A percentile compares a stretch with the other conserved stretches of the same genome.
Evolutionary conservation across 2,888 invertebrate species (phyloP).

Genomic region (Tenthredo amoena): DNA sequence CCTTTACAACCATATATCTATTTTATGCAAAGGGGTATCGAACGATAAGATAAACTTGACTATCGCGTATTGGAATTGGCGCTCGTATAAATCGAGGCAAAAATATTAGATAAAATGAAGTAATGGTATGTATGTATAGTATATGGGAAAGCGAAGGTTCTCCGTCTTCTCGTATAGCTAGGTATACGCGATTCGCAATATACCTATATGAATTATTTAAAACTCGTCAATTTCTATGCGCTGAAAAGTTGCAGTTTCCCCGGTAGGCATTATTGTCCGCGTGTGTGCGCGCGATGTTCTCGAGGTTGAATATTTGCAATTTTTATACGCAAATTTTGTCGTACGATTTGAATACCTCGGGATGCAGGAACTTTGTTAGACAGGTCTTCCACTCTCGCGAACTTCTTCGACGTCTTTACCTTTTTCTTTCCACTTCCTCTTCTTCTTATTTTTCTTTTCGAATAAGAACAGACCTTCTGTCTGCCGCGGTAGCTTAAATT

Average conservation of each 20-base stretch:
- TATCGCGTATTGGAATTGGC: neutral
- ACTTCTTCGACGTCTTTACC: neutral
- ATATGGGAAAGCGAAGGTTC: neutral
- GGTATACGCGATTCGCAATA: neutral
- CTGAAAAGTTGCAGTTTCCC: neutral
- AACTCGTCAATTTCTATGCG: conserved; percentile 20
- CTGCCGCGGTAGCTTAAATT: neutral
- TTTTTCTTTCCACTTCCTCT: neutral
- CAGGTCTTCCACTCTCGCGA: neutral
- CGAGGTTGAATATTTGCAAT: conserved; percentile 40
- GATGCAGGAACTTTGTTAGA: neutral
- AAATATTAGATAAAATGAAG: conserved; percentile 44
- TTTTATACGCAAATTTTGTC: conserved; percentile 30
- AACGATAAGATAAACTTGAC: conserved; percentile 9
- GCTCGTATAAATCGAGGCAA: conserved; percentile 29
- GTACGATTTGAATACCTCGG: neutral
- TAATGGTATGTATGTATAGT: neutral
- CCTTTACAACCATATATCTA: neutral
- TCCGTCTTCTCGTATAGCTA: neutral
- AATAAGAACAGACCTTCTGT: neutral
- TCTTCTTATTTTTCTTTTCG: neutral
- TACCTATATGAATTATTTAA: conserved; percentile 30
- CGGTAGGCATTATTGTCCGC: neutral
- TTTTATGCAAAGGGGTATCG: conserved; percentile 1
- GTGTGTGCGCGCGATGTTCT: neutral